These are phyloP conservation scores for Lycocerus yunnanus DNA, from an alignment of 2,888 invertebrate genomes.

Conservation along the genomic window DNA sequence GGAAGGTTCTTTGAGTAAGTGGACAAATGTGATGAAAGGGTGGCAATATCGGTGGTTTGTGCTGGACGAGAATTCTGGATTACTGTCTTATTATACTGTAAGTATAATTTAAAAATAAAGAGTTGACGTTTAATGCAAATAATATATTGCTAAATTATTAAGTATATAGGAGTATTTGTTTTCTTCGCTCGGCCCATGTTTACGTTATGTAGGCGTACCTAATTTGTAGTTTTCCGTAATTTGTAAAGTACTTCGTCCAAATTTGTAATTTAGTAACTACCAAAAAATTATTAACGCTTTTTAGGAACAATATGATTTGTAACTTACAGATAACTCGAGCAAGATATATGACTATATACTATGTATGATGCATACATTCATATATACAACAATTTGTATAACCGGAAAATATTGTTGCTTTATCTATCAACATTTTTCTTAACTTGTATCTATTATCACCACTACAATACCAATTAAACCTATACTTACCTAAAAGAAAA, in stretches of 20 bases:
- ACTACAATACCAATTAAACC: too few relatives aligned
- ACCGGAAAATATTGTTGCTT: background rate
- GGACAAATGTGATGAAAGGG: conserved; percentile 98
- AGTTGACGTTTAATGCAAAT: background rate
- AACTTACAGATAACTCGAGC: background rate
- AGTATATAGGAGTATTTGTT: background rate
- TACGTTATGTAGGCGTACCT: conserved; percentile 5
- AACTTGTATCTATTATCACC: too few relatives aligned
- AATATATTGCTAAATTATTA: background rate
- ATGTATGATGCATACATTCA: too few relatives aligned
- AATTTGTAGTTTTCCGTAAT: background rate
- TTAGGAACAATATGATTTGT: background rate
- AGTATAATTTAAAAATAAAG: conserved; percentile 49
- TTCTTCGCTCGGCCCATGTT: conserved; percentile 6
- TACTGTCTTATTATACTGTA: conserved; percentile 97
- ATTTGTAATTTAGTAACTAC: background rate
- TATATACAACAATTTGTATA: background rate
- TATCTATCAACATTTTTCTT: too few relatives aligned
- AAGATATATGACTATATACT: background rate
- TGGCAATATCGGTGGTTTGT: conserved; percentile 99
- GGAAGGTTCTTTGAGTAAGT: conserved; percentile 95
- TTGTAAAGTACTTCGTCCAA: background rate
- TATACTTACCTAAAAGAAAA: too few relatives aligned
- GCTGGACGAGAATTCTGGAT: conserved; percentile 93
- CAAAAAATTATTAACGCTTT: background rate